Conservation (phyloP, 1,140 invertebrate species). For the Drosophila eugracilis region DNA sequence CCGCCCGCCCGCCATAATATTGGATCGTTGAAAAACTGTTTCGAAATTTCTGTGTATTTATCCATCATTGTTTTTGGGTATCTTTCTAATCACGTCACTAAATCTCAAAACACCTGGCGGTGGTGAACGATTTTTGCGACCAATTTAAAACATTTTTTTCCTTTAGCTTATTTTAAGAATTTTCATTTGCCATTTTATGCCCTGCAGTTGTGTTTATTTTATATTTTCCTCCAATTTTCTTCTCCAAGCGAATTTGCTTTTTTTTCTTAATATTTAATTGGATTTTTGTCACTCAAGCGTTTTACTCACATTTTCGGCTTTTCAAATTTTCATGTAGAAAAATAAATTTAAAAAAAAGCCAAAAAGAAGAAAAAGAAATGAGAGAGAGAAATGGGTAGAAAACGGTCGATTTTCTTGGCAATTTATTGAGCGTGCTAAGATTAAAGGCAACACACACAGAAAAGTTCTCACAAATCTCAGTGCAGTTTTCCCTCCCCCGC, state of each 20-base stretch:
- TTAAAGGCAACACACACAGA: constrained; percentile 46
- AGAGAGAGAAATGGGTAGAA: not conserved
- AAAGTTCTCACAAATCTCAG: constrained; percentile 33
- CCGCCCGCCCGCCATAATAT: no score
- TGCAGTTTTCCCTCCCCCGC: constrained; percentile 1
- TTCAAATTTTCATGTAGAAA: not conserved
- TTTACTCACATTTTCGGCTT: constrained; percentile 2
- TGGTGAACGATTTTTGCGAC: constrained; percentile 40
- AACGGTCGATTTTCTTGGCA: constrained; percentile 14
- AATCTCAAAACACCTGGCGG: constrained; percentile 65
- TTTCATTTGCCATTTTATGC: constrained; percentile 17
- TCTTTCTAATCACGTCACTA: constrained; percentile 63
- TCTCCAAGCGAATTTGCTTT: not conserved
- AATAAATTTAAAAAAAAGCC: no score
- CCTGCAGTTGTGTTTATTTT: constrained; percentile 31
- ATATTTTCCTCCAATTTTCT: constrained; percentile 1
- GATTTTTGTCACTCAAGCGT: constrained; percentile 51
- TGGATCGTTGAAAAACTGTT: constrained; percentile 16
- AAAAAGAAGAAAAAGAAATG: not conserved
- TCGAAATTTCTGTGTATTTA: constrained; percentile 36
- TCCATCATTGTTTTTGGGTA: constrained; percentile 13
- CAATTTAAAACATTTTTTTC: constrained; percentile 15
- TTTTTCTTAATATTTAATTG: constrained; percentile 18
- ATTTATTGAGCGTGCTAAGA: constrained; percentile 53
- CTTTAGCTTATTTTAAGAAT: constrained; percentile 15